Conservation (phyloP, 2,888 invertebrate genomes). For the Sarcophaga rosellei region DNA sequence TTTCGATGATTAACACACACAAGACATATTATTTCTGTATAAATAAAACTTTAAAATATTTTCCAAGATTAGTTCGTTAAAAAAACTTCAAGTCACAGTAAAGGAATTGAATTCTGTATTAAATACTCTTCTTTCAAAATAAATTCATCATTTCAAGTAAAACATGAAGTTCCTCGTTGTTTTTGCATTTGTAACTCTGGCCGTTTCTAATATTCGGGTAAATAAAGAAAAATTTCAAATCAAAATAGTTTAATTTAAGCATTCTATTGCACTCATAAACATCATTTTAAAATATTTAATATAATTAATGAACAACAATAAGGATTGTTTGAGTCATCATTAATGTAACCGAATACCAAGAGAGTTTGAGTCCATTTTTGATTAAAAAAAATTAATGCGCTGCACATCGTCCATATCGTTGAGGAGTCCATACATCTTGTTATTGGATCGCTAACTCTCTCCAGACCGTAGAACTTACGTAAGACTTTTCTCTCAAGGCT, state of each 20-base stretch:
- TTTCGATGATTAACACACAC: not conserved
- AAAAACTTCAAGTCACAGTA: constrained; percentile 11
- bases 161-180: constrained; percentile 62
- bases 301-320: too few species aligned
- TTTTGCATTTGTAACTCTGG: constrained; percentile 45
- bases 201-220: constrained; percentile 54
- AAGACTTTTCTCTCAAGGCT: too few species aligned
- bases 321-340: too few species aligned
- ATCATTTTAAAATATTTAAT: too few species aligned
- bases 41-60: constrained; percentile 47
- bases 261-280: too few species aligned
- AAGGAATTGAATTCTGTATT: not conserved
- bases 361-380: too few species aligned
- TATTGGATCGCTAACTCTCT: too few species aligned
- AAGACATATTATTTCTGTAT: too few species aligned
- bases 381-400: too few species aligned
- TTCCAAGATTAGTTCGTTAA: constrained; percentile 33
- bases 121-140: not conserved
- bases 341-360: rapidly evolving
- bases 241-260: not conserved
- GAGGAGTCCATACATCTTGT: too few species aligned
- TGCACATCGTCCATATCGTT: too few species aligned
- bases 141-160: constrained; percentile 12
- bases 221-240: constrained; percentile 35
- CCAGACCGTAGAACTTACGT: too few species aligned